These are phyloP conservation scores for Xenus cinereus DNA, from an alignment of 2,113 vertebrate species.

Conservation along the genomic window DNA sequence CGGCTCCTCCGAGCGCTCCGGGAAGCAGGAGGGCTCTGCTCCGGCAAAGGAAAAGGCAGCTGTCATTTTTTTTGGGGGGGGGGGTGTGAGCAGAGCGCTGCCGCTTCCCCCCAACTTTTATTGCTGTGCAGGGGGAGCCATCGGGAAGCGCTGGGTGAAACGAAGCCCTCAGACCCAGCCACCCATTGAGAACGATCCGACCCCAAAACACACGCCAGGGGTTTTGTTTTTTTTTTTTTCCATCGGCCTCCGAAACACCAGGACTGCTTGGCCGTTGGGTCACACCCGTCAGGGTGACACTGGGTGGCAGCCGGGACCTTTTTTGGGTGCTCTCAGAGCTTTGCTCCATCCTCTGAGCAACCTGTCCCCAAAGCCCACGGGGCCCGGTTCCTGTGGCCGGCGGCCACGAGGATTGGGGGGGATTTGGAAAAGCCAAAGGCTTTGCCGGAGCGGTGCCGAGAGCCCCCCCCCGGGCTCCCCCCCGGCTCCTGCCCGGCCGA, in stretches of 20 bases:
- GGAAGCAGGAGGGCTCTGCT: not conserved
- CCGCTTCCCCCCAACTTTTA: not conserved
- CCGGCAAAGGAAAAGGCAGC: not conserved
- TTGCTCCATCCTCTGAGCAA: not conserved
- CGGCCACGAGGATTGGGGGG: not conserved
- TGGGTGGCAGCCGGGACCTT: not conserved
- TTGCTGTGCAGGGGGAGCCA: rapidly evolving
- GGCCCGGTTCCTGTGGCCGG: not conserved
- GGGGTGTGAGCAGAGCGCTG: rapidly evolving
- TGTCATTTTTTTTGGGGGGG: not conserved
- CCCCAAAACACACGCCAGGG: not conserved
- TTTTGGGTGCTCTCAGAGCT: not conserved
- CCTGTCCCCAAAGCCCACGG: not conserved
- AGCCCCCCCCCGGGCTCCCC: not conserved
- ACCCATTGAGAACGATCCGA: rapidly evolving
- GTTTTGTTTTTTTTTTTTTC: not conserved
- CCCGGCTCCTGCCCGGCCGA: not conserved
- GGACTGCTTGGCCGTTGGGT: not conserved
- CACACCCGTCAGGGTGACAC: not conserved
- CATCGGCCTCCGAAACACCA: rapidly evolving
- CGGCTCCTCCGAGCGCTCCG: rapidly evolving
- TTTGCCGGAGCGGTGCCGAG: not conserved
- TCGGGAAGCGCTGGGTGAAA: not conserved
- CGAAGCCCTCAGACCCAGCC: not conserved
- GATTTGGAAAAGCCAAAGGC: not conserved